Base-by-base conservation (phyloP, 2,797 vertebrate genomes). In the Lithobates pipiens region DNA sequence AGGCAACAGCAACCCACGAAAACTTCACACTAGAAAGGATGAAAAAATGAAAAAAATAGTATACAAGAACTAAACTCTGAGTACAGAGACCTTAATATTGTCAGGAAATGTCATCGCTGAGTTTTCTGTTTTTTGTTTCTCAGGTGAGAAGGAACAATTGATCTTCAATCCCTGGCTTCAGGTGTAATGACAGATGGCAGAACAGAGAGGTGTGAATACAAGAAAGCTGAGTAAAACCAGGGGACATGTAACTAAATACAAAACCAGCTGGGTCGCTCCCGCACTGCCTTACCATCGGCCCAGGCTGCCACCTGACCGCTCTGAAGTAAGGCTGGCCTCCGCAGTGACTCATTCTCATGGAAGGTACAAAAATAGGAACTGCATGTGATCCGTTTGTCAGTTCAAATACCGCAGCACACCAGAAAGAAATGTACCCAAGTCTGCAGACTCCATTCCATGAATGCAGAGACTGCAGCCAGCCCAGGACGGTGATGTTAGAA, bases 121-220 rank as follows among this genome's bases (percentile, higher is more conserved):
- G 34, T 68, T 63, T 27, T 72, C n/a, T n/a, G n/a, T 16, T 81
- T 8, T 39, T 65, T 71, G 5, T 54, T 1, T 75, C 82, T 54
- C 11, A 75, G 73, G 13, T 73, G 10, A 9, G 61, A 68, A 80
- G n/a, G 10, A 39, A 76, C 69, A 85, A 42, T 18, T 68, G 57
- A 46, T 44, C 67, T 29, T 0, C 61, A 88, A 78, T 76, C 84
- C 57, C 77, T 46, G 88, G 83, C 70, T 34, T 34, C 34, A 88
- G 81, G 46, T 86, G 36, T 83, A 89, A 80, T 83, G 90, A 90
- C 88, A 92, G 91, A 90, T 90, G 88, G 88, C 76, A 88, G 76
- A 83, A 29, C 85, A 79, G 71, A 79, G 71, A 88, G 86, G 10
- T 73, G 39, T 86, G 61, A 4, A 13, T 87, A 70, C 69, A 85